These are phyloP conservation scores for Phyllotis vaccarum DNA, from an alignment of 2,797 vertebrate species.

Conservation along the genomic window DNA sequence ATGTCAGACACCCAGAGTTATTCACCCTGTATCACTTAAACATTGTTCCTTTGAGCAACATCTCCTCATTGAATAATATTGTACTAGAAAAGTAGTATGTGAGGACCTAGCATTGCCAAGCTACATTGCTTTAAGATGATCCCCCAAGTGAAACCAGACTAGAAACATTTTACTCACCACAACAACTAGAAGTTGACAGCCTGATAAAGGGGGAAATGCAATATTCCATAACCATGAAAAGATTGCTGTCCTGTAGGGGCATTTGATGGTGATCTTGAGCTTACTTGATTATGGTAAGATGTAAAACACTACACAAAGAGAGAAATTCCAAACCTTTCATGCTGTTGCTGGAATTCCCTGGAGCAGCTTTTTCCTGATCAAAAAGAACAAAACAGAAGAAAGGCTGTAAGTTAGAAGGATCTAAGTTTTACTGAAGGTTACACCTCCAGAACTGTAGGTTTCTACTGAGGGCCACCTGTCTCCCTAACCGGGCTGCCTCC, in stretches of 20 bases:
- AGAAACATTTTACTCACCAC: not conserved
- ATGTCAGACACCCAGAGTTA: not conserved
- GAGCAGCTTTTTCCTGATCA: not conserved
- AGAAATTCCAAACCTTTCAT: not conserved
- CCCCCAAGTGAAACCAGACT: not conserved
- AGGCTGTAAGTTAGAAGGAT: not conserved
- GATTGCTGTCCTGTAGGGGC: not conserved
- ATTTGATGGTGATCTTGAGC: not conserved
- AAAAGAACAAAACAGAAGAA: not conserved
- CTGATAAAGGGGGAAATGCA: not conserved
- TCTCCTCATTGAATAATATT: not conserved
- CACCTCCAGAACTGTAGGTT: not conserved
- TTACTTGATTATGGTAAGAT: not conserved
- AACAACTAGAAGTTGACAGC: not conserved
- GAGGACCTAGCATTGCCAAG: not conserved
- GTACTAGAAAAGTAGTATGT: not conserved
- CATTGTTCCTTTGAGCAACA: not conserved
- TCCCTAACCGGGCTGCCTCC: not conserved
- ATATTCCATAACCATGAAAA: constrained; percentile 16
- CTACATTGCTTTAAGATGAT: not conserved
- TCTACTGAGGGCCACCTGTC: not conserved
- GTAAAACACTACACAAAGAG: not conserved
- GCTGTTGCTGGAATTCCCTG: not conserved
- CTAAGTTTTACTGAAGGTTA: not conserved
- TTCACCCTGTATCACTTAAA: not conserved